Percentiles rank a stretch among this genome's conserved stretches.
Conservation (phyloP, 2,113 vertebrate genomes). For the Poeciliopsis turrubarensis region DNA sequence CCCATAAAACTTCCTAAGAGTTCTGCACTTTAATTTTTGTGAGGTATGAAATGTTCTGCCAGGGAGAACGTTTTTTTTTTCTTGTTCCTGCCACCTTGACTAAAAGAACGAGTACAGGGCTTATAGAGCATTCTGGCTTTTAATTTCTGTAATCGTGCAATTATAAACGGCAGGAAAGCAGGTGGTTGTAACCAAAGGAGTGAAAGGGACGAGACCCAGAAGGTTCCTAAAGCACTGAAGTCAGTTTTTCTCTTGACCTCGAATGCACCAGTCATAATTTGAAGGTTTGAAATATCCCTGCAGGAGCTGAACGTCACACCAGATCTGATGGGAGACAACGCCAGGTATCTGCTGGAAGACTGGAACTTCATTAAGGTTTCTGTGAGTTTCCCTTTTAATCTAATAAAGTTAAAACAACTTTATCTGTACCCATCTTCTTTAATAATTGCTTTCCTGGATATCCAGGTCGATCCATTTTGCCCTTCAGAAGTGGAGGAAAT, state of each 20-base stretch:
- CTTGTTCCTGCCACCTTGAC: not conserved
- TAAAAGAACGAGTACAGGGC: not conserved
- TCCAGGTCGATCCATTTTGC: conserved; percentile 53
- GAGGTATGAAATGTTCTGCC: not conserved
- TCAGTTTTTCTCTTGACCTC: conserved; percentile 15
- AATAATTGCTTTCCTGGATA: not conserved
- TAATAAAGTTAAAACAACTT: conserved; percentile 8
- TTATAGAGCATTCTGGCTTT: not conserved
- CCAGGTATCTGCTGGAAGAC: conserved; percentile 51
- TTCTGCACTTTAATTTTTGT: not conserved
- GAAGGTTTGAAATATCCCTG: conserved; percentile 25
- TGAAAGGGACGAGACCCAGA: conserved; percentile 58
- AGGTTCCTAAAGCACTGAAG: conserved; percentile 27
- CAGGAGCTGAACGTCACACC: conserved; percentile 75
- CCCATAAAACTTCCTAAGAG: too few relatives aligned
- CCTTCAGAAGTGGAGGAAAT: conserved; percentile 53
- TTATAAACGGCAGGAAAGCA: conserved; percentile 43
- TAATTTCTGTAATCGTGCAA: conserved; percentile 31
- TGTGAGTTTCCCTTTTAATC: conserved; percentile 62
- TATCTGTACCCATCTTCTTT: not conserved
- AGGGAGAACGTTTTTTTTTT: not conserved
- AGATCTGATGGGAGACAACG: conserved; percentile 52
- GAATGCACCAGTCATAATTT: conserved; percentile 5
- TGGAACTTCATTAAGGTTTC: conserved; percentile 80
- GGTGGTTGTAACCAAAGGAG: conserved; percentile 47